A percentile compares a stretch with the other conserved stretches of the same genome.
These are phyloP conservation scores for Pygoscelis antarcticus DNA, from an alignment of 2,113 vertebrate species.

Conservation along the genomic window DNA sequence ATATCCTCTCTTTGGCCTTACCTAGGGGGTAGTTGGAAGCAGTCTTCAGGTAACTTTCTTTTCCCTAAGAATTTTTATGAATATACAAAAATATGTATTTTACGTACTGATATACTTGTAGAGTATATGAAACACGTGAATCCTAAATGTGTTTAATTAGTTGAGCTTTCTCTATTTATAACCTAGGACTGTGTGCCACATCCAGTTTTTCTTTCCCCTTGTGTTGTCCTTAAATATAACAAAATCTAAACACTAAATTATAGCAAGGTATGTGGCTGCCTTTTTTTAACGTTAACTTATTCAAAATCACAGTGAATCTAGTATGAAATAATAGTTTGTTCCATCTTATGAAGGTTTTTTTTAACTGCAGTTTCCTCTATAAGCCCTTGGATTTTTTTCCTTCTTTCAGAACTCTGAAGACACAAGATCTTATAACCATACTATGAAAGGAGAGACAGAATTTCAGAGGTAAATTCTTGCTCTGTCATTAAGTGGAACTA, in stretches of 20 bases:
- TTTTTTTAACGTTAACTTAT: neutral
- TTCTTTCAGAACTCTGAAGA: conserved; percentile 67
- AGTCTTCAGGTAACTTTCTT: neutral
- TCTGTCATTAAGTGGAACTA: neutral
- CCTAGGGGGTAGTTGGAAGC: neutral
- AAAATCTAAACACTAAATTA: neutral
- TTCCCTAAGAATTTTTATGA: neutral
- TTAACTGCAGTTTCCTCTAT: neutral
- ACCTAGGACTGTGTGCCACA: neutral
- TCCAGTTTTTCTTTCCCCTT: neutral
- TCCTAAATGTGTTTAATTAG: neutral
- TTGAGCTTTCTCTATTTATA: neutral
- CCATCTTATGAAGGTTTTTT: neutral
- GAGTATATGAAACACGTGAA: neutral
- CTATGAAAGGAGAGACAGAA: conserved; percentile 30
- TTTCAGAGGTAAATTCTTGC: conserved; percentile 63
- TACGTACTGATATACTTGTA: neutral
- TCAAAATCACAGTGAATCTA: neutral
- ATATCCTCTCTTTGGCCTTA: neutral
- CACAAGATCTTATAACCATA: neutral
- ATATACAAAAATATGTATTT: neutral
- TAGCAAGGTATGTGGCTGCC: neutral
- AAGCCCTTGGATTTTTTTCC: neutral
- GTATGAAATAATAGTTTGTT: neutral
- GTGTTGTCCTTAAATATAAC: neutral